Evolutionary conservation across 2,113 vertebrate genomes (phyloP).

Genomic region (Cariama cristata): DNA sequence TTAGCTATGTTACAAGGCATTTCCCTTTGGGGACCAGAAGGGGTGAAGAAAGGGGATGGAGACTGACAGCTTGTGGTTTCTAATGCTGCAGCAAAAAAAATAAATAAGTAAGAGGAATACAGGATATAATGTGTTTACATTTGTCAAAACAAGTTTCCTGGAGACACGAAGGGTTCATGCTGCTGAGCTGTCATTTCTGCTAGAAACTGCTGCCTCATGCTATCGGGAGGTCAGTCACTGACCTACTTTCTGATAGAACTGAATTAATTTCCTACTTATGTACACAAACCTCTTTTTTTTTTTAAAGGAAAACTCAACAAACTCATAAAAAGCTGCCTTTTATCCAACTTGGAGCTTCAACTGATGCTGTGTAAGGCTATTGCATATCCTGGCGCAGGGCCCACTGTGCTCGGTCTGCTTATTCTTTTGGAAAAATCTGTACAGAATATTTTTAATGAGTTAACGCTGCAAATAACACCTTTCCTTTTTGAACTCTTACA

Average conservation of each 20-base stretch:
- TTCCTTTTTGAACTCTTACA: slow-evolving; percentile 24
- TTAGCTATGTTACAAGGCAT: slow-evolving; percentile 58
- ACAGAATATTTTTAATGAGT: slow-evolving; percentile 41
- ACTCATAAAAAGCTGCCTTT: slow-evolving; percentile 29
- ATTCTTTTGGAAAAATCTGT: slow-evolving; percentile 50
- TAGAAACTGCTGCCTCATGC: slow-evolving; percentile 90
- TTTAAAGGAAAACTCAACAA: slow-evolving; percentile 43
- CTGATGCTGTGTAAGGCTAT: not conserved
- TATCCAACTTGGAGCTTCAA: not conserved
- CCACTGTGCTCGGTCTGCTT: slow-evolving; percentile 17
- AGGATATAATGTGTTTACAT: slow-evolving; percentile 73
- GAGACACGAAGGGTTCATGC: slow-evolving; percentile 72
- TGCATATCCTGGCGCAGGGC: slow-evolving; percentile 4
- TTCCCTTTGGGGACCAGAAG: slow-evolving; percentile 60
- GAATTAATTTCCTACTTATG: slow-evolving; percentile 70
- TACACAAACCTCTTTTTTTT: slow-evolving; percentile 54
- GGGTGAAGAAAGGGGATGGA: slow-evolving; percentile 60
- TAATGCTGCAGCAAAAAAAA: slow-evolving; percentile 54
- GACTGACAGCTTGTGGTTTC: slow-evolving; percentile 69
- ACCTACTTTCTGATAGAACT: slow-evolving; percentile 82
- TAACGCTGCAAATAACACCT: not conserved
- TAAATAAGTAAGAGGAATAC: slow-evolving; percentile 60
- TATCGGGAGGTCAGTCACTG: slow-evolving; percentile 78
- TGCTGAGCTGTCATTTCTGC: slow-evolving; percentile 71
- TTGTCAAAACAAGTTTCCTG: slow-evolving; percentile 83